Evolutionary conservation across 2,888 invertebrate genomes (phyloP).

Genomic region (Nipponacmea schrenckii): DNA sequence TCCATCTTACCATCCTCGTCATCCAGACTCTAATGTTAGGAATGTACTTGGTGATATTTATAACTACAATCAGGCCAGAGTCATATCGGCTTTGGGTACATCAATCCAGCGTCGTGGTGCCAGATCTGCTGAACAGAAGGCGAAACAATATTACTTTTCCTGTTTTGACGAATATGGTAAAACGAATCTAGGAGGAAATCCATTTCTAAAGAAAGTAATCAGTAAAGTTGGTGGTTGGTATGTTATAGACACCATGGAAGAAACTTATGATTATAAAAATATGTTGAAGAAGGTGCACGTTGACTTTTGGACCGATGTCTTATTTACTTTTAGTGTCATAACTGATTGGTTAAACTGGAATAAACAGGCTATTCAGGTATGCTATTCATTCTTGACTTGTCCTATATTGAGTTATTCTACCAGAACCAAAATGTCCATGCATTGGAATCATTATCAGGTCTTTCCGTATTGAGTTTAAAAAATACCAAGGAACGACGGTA

Average conservation of each 20-base stretch:
- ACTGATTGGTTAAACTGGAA: conserved; percentile 41
- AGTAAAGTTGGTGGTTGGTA: conserved; percentile 52
- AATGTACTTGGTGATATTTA: conserved; percentile 45
- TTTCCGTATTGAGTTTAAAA: too few relatives aligned
- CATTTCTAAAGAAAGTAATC: conserved; percentile 45
- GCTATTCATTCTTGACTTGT: neutral
- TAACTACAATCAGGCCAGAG: conserved; percentile 47
- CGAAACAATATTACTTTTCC: conserved; percentile 74
- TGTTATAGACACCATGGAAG: conserved; percentile 39
- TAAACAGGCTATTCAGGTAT: conserved; percentile 46
- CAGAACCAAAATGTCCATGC: too few relatives aligned
- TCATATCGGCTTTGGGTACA: conserved; percentile 26
- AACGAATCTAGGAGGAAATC: conserved; percentile 41
- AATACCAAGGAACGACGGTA: too few relatives aligned
- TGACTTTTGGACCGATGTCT: conserved; percentile 54
- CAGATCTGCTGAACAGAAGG: conserved; percentile 71
- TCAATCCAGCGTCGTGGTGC: neutral
- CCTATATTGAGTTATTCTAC: too few relatives aligned
- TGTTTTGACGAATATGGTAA: conserved; percentile 68
- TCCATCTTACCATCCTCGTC: conserved; percentile 59
- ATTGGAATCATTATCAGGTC: too few relatives aligned
- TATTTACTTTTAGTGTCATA: conserved; percentile 46
- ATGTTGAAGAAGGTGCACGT: conserved; percentile 45
- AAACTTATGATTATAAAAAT: conserved; percentile 36
- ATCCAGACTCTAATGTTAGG: conserved; percentile 30